phyloP scores from a whole-genome alignment of 2,113 vertebrate species.

The Bucco capensis region DNA sequence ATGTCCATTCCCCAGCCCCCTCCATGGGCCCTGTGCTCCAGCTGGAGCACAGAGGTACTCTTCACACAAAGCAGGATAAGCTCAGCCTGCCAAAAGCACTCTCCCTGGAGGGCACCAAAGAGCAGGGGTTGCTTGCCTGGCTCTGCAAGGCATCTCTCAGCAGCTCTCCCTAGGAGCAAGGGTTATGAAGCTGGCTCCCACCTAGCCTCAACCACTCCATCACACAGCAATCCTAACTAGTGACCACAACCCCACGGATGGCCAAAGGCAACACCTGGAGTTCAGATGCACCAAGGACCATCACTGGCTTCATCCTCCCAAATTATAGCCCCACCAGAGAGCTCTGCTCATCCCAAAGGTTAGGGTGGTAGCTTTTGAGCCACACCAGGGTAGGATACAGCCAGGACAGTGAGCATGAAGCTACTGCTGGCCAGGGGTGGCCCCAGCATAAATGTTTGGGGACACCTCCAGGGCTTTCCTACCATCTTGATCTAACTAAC shows the following conservation, averaged over 20 bases:
- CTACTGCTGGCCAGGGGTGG: neutral
- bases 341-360: neutral
- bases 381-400: neutral
- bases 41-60: neutral
- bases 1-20: accelerated
- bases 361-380: neutral
- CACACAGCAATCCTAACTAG: neutral
- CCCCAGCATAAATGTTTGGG: neutral
- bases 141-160: neutral
- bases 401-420: neutral
- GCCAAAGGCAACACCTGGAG: neutral
- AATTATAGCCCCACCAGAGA: neutral
- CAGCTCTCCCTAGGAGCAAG: neutral
- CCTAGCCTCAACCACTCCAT: neutral
- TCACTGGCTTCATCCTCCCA: neutral
- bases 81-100: neutral
- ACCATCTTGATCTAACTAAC: neutral
- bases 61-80: neutral
- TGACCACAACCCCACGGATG: neutral
- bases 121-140: neutral
- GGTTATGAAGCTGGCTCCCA: neutral
- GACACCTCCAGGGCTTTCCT: neutral
- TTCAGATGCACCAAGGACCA: neutral
- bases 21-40: accelerated
- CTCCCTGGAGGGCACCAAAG: neutral